Base-by-base conservation (phyloP, 2,888 invertebrate genomes). In the Bursaphelenchus okinawaensis region DNA sequence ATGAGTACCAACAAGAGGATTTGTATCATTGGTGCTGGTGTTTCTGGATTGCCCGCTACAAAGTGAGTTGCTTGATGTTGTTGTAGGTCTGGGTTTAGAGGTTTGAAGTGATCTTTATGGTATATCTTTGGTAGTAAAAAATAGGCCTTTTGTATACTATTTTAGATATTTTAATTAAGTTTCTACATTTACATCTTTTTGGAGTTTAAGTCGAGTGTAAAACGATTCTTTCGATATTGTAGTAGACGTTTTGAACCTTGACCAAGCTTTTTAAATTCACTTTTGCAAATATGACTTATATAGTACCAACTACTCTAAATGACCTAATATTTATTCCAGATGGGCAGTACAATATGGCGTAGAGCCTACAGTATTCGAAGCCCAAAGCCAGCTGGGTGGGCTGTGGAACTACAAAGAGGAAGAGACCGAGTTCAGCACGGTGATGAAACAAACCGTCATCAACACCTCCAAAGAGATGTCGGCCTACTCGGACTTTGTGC, bases 401-500 rank as follows among this genome's bases (percentile, higher is more conserved):
- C 61, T 61, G 2, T 61, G 61, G 61, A 59, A 61, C 60, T 61
- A 23, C 61, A 61, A 61, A 20, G 54, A 55, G n/a, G 55, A 61
- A 4, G 61, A 61, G 56, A 61, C 61, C 52, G 60, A 59, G 52
- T 59, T 59, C 51, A 55, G 55, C 23, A 59, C 61, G 27, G 61
- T 61, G 2, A 26, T 20, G 22, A 61, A 61, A 9, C 56, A 54
- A 22, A 61, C 61, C n/a, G 61, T 61, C 1, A 61, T 61, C 61
- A 61, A 61, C 55, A 61, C 61, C 9, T 61, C 61, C 24, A 61
- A 61, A 22, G 61, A 61, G 19, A 62, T 61, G 61, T 79, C 75
- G 16, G 77, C 83, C 24, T 83, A 58, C 26, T 81, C 82, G 60
- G 83, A 86, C 74, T 86, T 84, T 69, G 85, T 85, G 0, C 82